phyloP scores from a whole-genome alignment of 2,113 vertebrate species.

The Mesocricetus auratus region DNA sequence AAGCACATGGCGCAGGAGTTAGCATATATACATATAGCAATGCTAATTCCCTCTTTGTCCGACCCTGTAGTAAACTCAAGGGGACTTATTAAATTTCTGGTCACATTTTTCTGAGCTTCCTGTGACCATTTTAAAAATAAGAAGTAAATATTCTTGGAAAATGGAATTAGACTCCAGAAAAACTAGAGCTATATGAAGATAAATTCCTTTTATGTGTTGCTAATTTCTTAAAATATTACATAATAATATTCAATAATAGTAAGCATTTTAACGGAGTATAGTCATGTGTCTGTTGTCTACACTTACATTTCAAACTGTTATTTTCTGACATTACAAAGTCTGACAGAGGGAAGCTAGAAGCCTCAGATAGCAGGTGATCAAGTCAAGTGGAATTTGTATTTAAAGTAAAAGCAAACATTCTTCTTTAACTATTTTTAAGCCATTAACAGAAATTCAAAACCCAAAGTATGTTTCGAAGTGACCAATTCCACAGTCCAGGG shows the following conservation, averaged over 20 bases:
- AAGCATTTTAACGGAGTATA: slow-evolving; percentile 38
- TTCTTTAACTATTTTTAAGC: slow-evolving; percentile 71
- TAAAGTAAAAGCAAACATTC: slow-evolving; percentile 66
- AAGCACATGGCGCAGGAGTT: background rate
- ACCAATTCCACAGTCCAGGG: slow-evolving; percentile 18
- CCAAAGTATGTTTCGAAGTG: slow-evolving; percentile 52
- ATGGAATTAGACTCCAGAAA: slow-evolving; percentile 60
- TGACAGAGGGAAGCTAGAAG: slow-evolving; percentile 36
- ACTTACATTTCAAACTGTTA: slow-evolving; percentile 9
- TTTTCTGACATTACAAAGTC: slow-evolving; percentile 57
- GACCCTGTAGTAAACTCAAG: slow-evolving; percentile 50
- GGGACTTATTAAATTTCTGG: slow-evolving; percentile 41
- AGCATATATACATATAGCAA: background rate
- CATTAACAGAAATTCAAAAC: slow-evolving; percentile 61
- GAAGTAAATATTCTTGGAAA: slow-evolving; percentile 65
- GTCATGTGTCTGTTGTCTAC: background rate
- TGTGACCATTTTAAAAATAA: slow-evolving; percentile 53
- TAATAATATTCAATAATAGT: slow-evolving; percentile 5
- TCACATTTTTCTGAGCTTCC: slow-evolving; percentile 56
- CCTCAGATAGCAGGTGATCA: slow-evolving; percentile 58
- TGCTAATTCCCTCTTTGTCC: slow-evolving; percentile 47
- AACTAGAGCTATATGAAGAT: slow-evolving; percentile 66
- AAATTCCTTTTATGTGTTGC: background rate
- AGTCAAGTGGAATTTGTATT: slow-evolving; percentile 69
- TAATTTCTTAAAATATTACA: slow-evolving; percentile 68